These are phyloP conservation scores for Danionella dracula DNA, from an alignment of 2,797 vertebrate species.

Conservation along the genomic window DNA sequence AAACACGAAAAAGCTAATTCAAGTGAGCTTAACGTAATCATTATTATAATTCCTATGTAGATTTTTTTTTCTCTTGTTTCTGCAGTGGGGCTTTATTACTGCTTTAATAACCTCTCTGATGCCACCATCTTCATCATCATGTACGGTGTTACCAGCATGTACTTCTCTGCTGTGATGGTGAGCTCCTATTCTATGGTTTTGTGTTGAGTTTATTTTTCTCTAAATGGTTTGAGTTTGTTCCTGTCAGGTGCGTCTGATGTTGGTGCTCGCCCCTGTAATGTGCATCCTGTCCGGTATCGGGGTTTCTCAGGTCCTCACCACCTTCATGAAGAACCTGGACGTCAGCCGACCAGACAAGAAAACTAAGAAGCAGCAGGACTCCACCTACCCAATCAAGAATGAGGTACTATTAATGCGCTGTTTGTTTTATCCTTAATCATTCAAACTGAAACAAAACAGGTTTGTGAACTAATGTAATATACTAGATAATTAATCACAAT, in stretches of 20 bases:
- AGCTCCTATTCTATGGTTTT: conserved; percentile 14
- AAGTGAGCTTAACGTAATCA: no score
- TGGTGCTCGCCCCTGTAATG: conserved; percentile 97
- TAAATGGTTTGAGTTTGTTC: neutral
- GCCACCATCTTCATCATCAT: conserved; percentile 99
- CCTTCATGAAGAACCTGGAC: conserved; percentile 98
- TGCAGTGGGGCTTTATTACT: conserved; percentile 95
- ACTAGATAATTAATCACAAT: no score
- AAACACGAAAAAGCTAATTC: no score
- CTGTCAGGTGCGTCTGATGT: conserved; percentile 90
- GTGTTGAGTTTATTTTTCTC: neutral
- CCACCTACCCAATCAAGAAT: conserved; percentile 97
- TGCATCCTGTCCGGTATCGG: conserved; percentile 97
- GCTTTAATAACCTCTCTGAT: conserved; percentile 96
- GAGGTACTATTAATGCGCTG: conserved; percentile 68
- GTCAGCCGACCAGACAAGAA: conserved; percentile 94
- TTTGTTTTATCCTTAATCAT: neutral
- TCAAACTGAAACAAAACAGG: neutral
- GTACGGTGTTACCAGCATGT: conserved; percentile 99
- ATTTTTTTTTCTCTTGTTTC: neutral
- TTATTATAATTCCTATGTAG: no score
- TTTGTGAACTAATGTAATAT: no score
- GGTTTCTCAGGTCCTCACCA: conserved; percentile 93
- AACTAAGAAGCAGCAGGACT: conserved; percentile 91
- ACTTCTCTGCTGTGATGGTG: conserved; percentile 99